These are phyloP conservation scores for Lacerta bilineata DNA, from an alignment of 2,797 vertebrate genomes.

Conservation along the genomic window DNA sequence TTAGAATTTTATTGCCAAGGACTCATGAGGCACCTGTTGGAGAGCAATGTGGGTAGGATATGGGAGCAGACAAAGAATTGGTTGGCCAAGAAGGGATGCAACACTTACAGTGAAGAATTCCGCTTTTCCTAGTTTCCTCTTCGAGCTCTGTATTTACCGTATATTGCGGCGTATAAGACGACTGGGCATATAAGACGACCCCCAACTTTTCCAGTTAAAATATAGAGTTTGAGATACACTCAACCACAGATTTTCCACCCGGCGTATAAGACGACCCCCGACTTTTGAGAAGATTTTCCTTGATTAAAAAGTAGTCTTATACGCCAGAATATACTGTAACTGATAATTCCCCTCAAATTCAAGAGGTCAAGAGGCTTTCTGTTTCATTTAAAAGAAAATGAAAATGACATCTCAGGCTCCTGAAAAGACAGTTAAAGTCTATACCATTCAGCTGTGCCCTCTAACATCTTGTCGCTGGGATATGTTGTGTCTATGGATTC, in stretches of 20 bases:
- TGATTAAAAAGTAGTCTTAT: no score
- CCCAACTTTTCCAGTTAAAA: no score
- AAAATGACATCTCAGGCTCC: neutral
- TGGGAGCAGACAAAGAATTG: neutral
- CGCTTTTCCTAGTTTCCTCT: neutral
- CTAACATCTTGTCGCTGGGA: neutral
- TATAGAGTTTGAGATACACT: no score
- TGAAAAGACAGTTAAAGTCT: neutral
- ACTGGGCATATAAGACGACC: no score
- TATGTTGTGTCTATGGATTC: neutral
- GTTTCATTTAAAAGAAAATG: neutral
- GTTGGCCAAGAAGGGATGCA: neutral
- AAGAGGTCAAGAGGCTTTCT: neutral
- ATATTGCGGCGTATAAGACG: no score
- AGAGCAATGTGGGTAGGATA: neutral
- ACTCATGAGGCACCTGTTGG: neutral
- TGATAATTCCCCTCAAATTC: neutral
- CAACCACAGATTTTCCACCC: no score
- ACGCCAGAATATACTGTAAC: no score
- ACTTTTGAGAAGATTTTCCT: no score
- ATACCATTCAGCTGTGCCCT: neutral
- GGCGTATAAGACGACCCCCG: no score
- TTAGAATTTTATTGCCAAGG: neutral
- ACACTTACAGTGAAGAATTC: neutral
- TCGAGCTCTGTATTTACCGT: neutral